These are phyloP conservation scores for Acomys russatus DNA, from an alignment of 2,797 vertebrate genomes.

Conservation along the genomic window DNA sequence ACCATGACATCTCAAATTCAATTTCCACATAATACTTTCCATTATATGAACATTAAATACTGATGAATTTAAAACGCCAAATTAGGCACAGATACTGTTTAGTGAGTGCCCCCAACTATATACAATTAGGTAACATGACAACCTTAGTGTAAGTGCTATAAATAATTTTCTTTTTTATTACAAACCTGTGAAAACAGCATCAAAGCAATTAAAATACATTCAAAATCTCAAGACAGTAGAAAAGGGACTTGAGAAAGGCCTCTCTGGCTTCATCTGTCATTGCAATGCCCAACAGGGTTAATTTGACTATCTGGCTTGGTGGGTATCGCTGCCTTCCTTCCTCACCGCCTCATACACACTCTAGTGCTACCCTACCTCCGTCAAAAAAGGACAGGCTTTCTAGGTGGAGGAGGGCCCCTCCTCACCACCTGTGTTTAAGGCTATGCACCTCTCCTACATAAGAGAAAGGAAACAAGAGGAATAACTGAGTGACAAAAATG, in stretches of 20 bases:
- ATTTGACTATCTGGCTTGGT: too few species aligned
- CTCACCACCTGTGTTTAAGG: neutral
- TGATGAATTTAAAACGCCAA: constrained; percentile 45
- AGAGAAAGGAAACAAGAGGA: constrained; percentile 39
- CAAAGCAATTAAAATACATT: constrained; percentile 24
- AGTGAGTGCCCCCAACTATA: neutral
- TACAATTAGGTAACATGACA: neutral
- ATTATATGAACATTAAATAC: constrained; percentile 17
- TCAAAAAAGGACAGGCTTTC: neutral
- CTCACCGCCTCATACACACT: neutral
- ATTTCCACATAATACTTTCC: constrained; percentile 58
- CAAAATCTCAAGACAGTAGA: constrained; percentile 50
- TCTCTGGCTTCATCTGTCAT: neutral
- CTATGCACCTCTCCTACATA: neutral
- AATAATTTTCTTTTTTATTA: constrained; percentile 46
- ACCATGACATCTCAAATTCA: constrained; percentile 52
- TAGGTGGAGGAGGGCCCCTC: neutral
- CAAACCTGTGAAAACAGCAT: constrained; percentile 55
- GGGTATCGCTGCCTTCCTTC: neutral
- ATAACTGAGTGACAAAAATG: neutral
- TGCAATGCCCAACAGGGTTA: neutral
- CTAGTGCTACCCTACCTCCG: neutral
- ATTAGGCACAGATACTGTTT: constrained; percentile 4
- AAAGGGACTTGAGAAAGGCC: neutral
- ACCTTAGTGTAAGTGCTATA: constrained; percentile 7